Base-by-base conservation (phyloP, 2,888 invertebrate genomes). In the Synanthedon myopaeformis region DNA sequence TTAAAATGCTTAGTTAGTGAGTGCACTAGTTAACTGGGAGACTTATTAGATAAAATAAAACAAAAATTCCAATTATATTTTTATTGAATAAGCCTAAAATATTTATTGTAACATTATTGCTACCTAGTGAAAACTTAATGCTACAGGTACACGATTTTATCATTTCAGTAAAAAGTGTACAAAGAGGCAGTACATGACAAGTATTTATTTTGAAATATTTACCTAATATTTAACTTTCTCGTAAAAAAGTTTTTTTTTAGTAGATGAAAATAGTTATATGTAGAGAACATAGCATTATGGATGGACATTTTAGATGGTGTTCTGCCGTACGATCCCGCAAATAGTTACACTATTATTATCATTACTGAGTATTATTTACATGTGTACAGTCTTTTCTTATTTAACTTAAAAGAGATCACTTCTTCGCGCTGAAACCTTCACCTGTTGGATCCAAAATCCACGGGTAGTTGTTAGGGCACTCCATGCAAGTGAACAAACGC, bases 381-480 rank as follows among this genome's bases (percentile, higher is more conserved):
- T 76, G 79, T 84, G 80, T 85, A 86, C 87, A 87, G 87, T 87
- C 87, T 87, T 87, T 82, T 78, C 59, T 55, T 69, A 71, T 67
- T 75, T 80, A 80, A 75, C 68, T 74, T 83, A 79, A 12, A 66
- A 81, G 86, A 86, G 83, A 88, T 91, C 91, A 92, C 88, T 92
- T 92, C 86, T 91, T 94, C 74, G 92, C 93, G 72, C 92, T 93
- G 90, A 95, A 95, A 69, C 96, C 96, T 86, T 97, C 96, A 70
- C 96, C 97, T 71, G 96, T 96, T 60, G 96, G 96, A 86, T 97
- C 96, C 69, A 96, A 89, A 71, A 97, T 93, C 96, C 96, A 97
- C 54, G 97, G 97, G 75, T 97, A 97, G 84, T 96, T 96, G 77
- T 96, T 95, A 57, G 97, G 97, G 79, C 97, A 97, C 80, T 97